These are phyloP conservation scores for Clarias batrachus DNA, from an alignment of 2,113 vertebrate genomes.

Conservation along the genomic window DNA sequence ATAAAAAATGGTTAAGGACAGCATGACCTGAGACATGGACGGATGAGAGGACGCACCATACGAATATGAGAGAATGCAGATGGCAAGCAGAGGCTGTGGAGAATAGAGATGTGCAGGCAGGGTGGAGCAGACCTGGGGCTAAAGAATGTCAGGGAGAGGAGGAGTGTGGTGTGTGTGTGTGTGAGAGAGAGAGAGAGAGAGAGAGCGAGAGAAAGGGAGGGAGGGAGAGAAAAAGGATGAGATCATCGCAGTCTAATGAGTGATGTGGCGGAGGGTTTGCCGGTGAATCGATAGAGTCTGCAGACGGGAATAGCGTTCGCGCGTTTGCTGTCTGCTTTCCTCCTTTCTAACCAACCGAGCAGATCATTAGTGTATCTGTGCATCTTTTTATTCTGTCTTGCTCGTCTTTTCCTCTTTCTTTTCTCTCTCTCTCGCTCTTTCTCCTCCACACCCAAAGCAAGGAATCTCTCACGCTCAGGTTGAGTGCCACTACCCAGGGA, in stretches of 20 bases:
- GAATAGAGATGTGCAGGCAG: constrained; percentile 31
- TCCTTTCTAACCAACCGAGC: constrained; percentile 34
- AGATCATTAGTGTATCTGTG: constrained; percentile 47
- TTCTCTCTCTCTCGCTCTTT: constrained; percentile 38
- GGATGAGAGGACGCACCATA: constrained; percentile 20
- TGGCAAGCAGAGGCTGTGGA: constrained; percentile 32
- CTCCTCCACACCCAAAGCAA: constrained; percentile 47
- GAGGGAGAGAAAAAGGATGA: constrained; percentile 71
- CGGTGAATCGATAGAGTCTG: constrained; percentile 62
- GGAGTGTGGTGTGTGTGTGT: constrained; percentile 24
- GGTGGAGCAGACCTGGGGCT: constrained; percentile 38
- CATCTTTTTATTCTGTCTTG: constrained; percentile 22
- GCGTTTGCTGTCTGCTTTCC: constrained; percentile 38
- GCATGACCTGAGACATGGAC: background rate
- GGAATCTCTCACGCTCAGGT: constrained; percentile 39
- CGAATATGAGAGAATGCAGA: constrained; percentile 24
- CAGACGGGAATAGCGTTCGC: constrained; percentile 50
- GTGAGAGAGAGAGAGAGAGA: constrained; percentile 29
- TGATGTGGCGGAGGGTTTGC: constrained; percentile 55
- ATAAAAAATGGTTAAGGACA: background rate
- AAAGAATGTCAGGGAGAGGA: constrained; percentile 27
- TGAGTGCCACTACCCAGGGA: constrained; percentile 50
- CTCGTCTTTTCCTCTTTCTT: constrained; percentile 49
- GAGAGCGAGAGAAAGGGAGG: constrained; percentile 56
- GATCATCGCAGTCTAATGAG: constrained; percentile 76